Percentiles rank a stretch among this genome's conserved stretches.
phyloP scores from a whole-genome alignment of 1,140 invertebrate genomes.

The Drosophila suzukii region DNA sequence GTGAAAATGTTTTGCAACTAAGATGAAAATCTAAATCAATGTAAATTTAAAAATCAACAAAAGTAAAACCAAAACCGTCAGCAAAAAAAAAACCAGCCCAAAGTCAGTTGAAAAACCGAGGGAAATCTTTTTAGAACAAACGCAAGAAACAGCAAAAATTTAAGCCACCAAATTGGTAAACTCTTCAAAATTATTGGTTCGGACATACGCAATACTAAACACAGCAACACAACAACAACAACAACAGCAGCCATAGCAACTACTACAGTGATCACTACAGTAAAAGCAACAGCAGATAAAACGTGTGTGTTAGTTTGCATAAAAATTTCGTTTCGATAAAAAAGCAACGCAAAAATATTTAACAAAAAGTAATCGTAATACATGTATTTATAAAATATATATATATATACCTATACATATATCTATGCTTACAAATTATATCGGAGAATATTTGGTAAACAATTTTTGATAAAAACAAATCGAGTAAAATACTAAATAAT shows the following conservation, averaged over 20 bases:
- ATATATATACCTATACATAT: conserved; percentile 56
- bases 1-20: conserved; percentile 42
- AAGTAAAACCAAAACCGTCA: conserved; percentile 25
- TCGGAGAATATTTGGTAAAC: conserved; percentile 72
- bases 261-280: conserved; percentile 46
- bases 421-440: conserved; percentile 59
- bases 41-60: conserved; percentile 63
- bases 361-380: conserved; percentile 50
- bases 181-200: conserved; percentile 84
- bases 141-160: conserved; percentile 76
- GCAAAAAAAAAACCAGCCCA: conserved; percentile 31
- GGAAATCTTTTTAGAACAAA: conserved; percentile 57
- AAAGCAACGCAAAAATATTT: conserved; percentile 50
- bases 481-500: conserved; percentile 34
- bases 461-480: conserved; percentile 62
- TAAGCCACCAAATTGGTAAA: conserved; percentile 81
- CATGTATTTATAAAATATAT: conserved; percentile 58
- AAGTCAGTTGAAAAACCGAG: conserved; percentile 53
- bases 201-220: conserved; percentile 82
- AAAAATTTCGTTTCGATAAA: conserved; percentile 84
- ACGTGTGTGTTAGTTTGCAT: conserved; percentile 84
- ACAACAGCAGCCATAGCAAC: conserved; percentile 49
- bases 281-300: conserved; percentile 42
- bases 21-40: conserved; percentile 54
- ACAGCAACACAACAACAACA: conserved; percentile 66